A percentile compares a stretch with the other conserved stretches of the same genome.
phyloP scores from a whole-genome alignment of 2,888 invertebrate species.

The Chrysolina oricalcia region DNA sequence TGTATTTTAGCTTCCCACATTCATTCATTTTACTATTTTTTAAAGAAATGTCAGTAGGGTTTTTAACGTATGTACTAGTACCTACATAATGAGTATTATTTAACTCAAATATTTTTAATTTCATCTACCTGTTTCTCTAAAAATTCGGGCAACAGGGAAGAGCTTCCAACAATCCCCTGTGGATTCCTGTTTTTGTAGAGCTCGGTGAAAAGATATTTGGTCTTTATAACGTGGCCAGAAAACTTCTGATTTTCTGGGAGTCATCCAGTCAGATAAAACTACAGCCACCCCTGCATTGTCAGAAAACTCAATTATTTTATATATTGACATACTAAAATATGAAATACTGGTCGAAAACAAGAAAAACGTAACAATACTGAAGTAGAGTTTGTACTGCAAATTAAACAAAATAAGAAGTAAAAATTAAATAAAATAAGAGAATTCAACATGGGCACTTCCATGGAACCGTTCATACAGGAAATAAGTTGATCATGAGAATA shows the following conservation, averaged over 20 bases:
- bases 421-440: no score
- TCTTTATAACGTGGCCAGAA: slow-evolving; percentile 28
- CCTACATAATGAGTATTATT: slow-evolving; percentile 15
- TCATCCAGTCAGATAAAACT: not conserved
- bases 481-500: no score
- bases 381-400: no score
- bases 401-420: no score
- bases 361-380: no score
- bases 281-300: not conserved
- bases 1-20: no score
- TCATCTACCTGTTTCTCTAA: slow-evolving; percentile 31
- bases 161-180: slow-evolving; percentile 32
- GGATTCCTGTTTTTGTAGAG: slow-evolving; percentile 29
- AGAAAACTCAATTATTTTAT: slow-evolving; percentile 6
- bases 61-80: slow-evolving; percentile 25
- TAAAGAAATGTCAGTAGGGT: slow-evolving; percentile 31
- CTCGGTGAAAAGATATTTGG: slow-evolving; percentile 25
- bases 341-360: no score
- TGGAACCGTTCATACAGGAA: no score
- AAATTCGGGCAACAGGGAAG: slow-evolving; percentile 27
- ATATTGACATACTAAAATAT: no score
- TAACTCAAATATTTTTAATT: not conserved
- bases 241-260: slow-evolving; percentile 27
- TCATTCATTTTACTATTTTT: slow-evolving; percentile 23
- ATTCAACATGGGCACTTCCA: no score